A percentile compares a stretch with the other conserved stretches of the same genome.
phyloP scores from a whole-genome alignment of 2,888 invertebrate genomes.

The Eueremaeus valkanovi region DNA sequence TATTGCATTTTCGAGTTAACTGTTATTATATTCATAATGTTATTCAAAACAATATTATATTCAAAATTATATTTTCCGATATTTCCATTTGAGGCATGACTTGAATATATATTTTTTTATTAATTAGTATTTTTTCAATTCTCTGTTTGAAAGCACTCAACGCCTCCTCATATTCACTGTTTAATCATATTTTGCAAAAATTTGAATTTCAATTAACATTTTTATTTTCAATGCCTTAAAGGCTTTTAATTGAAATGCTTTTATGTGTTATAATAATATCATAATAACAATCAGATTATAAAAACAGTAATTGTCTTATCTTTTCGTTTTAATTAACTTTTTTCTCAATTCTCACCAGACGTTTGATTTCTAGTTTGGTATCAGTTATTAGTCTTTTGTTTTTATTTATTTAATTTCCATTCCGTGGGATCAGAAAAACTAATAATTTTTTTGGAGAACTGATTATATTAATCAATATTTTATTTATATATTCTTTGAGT shows the following conservation, averaged over 20 bases:
- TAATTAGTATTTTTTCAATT: not conserved
- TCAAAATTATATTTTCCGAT: not conserved
- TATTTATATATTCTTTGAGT: too few species aligned
- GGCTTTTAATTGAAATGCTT: not conserved
- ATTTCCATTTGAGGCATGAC: not conserved
- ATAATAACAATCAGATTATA: not conserved
- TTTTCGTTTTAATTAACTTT: not conserved
- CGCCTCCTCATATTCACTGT: conserved; percentile 7
- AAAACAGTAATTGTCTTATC: not conserved
- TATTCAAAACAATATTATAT: not conserved
- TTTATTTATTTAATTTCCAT: not conserved
- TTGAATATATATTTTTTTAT: not conserved
- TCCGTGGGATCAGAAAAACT: too few species aligned
- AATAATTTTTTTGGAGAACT: too few species aligned
- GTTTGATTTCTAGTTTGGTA: not conserved
- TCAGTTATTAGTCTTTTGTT: not conserved
- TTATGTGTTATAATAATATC: not conserved
- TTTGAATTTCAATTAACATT: conserved; percentile 18
- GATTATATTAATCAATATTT: too few species aligned
- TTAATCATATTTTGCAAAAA: conserved; percentile 19
- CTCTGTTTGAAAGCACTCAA: not conserved
- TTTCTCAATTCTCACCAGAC: not conserved
- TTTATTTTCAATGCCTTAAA: conserved; percentile 15
- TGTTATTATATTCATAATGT: not conserved
- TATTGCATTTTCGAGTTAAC: not conserved